Evolutionary conservation across 1,140 invertebrate species (phyloP).

Genomic region (Camponotus floridanus): DNA sequence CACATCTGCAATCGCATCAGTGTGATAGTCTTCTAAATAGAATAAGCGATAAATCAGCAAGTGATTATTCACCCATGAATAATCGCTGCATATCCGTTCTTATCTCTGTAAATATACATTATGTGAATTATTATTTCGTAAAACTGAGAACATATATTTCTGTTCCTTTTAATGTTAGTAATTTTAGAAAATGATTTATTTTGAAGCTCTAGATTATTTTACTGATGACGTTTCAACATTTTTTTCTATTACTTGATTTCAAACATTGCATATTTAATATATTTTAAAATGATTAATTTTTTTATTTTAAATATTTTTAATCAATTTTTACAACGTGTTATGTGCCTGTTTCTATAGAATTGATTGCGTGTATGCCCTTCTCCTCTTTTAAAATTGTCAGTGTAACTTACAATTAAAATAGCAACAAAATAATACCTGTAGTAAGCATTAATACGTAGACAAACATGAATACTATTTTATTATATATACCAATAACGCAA

Average conservation of each 20-base stretch:
- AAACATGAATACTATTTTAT: slow-evolving; percentile 11
- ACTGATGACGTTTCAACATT: background rate
- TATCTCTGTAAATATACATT: background rate
- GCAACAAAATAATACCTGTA: slow-evolving; percentile 45
- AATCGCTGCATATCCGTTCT: background rate
- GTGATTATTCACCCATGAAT: background rate
- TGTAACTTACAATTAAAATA: slow-evolving; percentile 49
- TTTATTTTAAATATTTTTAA: background rate
- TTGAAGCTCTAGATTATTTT: background rate
- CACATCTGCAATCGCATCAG: background rate
- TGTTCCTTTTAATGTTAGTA: background rate
- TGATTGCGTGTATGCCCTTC: background rate
- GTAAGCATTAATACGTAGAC: slow-evolving; percentile 14
- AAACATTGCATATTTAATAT: background rate
- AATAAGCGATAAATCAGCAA: background rate
- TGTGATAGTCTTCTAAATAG: background rate
- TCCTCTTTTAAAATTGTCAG: slow-evolving; percentile 37
- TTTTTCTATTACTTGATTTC: background rate
- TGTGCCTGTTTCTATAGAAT: background rate
- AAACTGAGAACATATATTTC: background rate
- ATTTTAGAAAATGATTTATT: background rate
- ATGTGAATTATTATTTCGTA: background rate
- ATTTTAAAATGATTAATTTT: background rate
- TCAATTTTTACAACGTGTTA: background rate
- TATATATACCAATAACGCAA: slow-evolving; percentile 62